Evolutionary conservation across 2,113 vertebrate genomes (phyloP).

Genomic region (Nesogale talazaci): DNA sequence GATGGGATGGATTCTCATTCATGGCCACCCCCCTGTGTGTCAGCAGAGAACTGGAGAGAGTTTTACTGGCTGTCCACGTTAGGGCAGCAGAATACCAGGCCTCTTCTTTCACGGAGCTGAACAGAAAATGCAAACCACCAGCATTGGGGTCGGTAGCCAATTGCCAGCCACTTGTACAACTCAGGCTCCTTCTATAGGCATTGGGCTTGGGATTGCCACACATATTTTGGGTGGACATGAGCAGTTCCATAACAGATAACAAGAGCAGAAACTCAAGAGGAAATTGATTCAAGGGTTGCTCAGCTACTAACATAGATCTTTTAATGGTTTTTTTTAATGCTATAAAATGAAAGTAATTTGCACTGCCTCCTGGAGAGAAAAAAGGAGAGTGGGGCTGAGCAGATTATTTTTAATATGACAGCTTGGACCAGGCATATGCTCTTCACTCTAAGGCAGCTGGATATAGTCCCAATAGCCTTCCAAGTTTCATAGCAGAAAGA

Average conservation of each 20-base stretch:
- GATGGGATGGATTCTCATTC: not conserved
- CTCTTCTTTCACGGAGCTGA: too few relatives aligned
- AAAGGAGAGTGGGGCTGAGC: not conserved
- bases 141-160: too few relatives aligned
- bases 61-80: not conserved
- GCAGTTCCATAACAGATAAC: too few relatives aligned
- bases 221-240: too few relatives aligned
- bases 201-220: too few relatives aligned
- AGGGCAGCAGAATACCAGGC: too few relatives aligned
- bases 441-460: not conserved
- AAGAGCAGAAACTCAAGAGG: too few relatives aligned
- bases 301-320: not conserved
- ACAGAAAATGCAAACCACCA: too few relatives aligned
- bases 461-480: not conserved
- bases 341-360: not conserved
- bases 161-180: too few relatives aligned
- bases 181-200: too few relatives aligned
- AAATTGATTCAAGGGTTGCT: too few relatives aligned
- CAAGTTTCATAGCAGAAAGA: not conserved
- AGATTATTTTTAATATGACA: not conserved
- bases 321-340: not conserved
- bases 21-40: not conserved
- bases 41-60: not conserved
- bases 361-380: not conserved
- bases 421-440: not conserved